phyloP scores from a whole-genome alignment of 2,888 invertebrate species.

The Melinopterus prodromus region DNA sequence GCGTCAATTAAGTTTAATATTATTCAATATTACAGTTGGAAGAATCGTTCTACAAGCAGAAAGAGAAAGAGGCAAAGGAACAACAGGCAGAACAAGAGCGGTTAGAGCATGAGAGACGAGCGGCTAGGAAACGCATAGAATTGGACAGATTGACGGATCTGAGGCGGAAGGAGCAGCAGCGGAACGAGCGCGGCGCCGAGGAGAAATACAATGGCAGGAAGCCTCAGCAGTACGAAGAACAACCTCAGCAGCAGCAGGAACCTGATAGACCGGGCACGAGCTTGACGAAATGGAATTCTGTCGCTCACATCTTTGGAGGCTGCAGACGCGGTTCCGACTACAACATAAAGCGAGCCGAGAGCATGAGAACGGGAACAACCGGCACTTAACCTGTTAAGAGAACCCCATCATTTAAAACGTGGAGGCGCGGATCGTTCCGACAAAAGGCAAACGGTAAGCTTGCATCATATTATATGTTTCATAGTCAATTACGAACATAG shows the following conservation, averaged over 20 bases:
- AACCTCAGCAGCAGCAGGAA: slow-evolving; percentile 32
- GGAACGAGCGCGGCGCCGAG: slow-evolving; percentile 65
- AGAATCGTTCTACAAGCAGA: slow-evolving; percentile 83
- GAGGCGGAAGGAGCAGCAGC: slow-evolving; percentile 70
- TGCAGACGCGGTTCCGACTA: slow-evolving; percentile 64
- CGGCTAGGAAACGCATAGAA: slow-evolving; percentile 82
- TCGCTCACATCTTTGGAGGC: slow-evolving; percentile 69
- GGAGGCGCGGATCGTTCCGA: slow-evolving; percentile 87
- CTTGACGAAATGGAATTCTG: slow-evolving; percentile 67
- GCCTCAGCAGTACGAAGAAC: slow-evolving; percentile 23
- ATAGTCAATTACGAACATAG: no score
- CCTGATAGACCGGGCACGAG: slow-evolving; percentile 45
- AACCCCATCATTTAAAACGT: slow-evolving; percentile 94
- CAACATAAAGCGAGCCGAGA: slow-evolving; percentile 84
- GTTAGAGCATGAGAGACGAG: slow-evolving; percentile 82
- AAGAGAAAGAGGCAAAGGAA: slow-evolving; percentile 79
- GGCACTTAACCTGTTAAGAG: slow-evolving; percentile 80
- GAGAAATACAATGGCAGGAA: slow-evolving; percentile 59
- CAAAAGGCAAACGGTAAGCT: slow-evolving; percentile 68
- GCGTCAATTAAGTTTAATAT: no score
- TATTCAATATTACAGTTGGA: slow-evolving; percentile 70
- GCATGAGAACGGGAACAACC: slow-evolving; percentile 79
- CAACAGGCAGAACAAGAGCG: slow-evolving; percentile 80
- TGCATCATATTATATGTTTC: no score
- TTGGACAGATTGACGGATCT: slow-evolving; percentile 89